Evolutionary conservation across 2,113 vertebrate genomes (phyloP).

Genomic region (Callipepla squamata): DNA sequence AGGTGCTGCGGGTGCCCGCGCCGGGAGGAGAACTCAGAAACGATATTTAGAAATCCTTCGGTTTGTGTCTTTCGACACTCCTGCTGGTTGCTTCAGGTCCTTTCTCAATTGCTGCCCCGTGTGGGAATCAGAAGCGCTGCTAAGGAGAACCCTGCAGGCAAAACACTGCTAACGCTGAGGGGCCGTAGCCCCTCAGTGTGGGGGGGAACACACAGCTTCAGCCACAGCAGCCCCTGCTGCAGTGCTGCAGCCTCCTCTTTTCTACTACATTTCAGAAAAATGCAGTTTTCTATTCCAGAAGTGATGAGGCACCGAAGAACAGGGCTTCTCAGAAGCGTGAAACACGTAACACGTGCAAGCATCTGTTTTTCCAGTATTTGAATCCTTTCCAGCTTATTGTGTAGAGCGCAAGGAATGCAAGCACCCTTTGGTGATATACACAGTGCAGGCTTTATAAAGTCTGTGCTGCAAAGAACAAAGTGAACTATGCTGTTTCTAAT

Average conservation of each 20-base stretch:
- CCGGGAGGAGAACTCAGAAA: neutral
- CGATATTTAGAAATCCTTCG: slow-evolving; percentile 24
- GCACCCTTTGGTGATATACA: neutral
- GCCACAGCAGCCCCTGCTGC: neutral
- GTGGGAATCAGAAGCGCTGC: neutral
- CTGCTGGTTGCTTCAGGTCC: neutral
- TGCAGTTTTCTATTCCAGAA: neutral
- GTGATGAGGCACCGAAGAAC: neutral
- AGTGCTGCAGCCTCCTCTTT: neutral
- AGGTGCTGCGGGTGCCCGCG: neutral
- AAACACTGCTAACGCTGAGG: neutral
- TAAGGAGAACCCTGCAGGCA: neutral
- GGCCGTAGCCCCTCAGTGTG: no score
- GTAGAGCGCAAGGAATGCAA: rapidly evolving
- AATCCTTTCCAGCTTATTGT: neutral
- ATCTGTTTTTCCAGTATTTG: neutral
- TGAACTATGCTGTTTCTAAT: neutral
- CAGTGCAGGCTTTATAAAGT: neutral
- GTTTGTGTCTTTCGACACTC: slow-evolving; percentile 33
- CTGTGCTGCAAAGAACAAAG: neutral
- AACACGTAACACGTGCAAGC: rapidly evolving
- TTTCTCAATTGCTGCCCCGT: neutral
- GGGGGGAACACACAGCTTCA: rapidly evolving
- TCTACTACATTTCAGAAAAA: neutral
- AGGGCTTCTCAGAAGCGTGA: neutral